Evolutionary conservation across 2,113 vertebrate genomes (phyloP), one percentile per base, ranked within the genome.

Genomic region (Zosterops lateralis): DNA sequence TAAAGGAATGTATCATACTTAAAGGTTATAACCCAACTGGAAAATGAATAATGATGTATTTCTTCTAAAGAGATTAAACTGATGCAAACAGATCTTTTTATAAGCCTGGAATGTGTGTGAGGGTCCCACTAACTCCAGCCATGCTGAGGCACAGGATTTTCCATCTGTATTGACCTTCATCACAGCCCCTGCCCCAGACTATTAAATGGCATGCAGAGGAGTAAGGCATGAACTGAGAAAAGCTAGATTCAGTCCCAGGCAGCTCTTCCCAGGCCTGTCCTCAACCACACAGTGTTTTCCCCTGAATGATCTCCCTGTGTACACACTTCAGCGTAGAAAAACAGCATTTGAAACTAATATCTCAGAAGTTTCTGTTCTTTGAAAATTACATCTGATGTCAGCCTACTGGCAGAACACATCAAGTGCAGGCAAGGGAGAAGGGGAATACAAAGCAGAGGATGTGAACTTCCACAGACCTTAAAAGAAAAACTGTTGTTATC

Each of bases 381-480:
- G 72, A 60, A 95, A 94, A 90, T 85, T 56, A 71, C 12, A 38
- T 91, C 78, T 71, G 75, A 60, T 78, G 48, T 51, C 87, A 85
- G 47, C 67, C 71, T 70, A 44, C 81, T 84, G 75, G 64, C 89
- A 91, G 93, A 90, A 57, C 2, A 13, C 67, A 80, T 73, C 32
- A 54, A 56, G 17, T 47, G 9, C 51, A 29, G 74, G 20, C 78
- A 56, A 74, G 71, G 51, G n/a, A 79, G 36, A 90, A 14, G 24
- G 28, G 76, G 44, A 85, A 81, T 44, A 71, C 62, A 67, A 47
- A 88, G 56, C 2, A 0, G 29, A 86, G 72, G 67, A 95, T 70
- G 58, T 70, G 87, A 92, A 74, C 78, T 95, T 95, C 54, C 61
- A 75, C 73, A 76, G 70, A 75, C 54, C 81, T 82, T 77, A 64